These are phyloP conservation scores for Drosophila mauritiana DNA, from an alignment of 1,140 invertebrate species.

Conservation along the genomic window DNA sequence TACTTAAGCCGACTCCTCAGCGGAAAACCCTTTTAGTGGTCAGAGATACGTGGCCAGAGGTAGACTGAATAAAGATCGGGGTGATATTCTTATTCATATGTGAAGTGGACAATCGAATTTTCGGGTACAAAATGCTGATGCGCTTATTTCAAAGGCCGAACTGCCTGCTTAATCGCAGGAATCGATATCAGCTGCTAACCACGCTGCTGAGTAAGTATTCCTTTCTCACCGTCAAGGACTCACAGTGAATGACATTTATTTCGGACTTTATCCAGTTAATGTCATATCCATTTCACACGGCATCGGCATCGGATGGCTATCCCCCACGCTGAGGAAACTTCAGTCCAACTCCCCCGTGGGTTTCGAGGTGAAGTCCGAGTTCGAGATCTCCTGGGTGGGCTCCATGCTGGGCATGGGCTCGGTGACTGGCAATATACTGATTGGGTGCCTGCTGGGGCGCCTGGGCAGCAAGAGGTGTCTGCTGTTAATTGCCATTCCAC, in stretches of 20 bases:
- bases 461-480: slow-evolving; percentile 57
- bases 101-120: background rate
- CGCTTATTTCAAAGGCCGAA: slow-evolving; percentile 42
- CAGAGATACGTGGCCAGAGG: slow-evolving; percentile 12
- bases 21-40: slow-evolving; percentile 20
- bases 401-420: slow-evolving; percentile 63
- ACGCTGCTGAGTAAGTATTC: slow-evolving; percentile 62
- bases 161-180: slow-evolving; percentile 62
- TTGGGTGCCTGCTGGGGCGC: slow-evolving; percentile 39
- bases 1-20: slow-evolving; percentile 21
- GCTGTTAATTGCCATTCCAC: slow-evolving; percentile 62
- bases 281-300: slow-evolving; percentile 70
- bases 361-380: slow-evolving; percentile 43
- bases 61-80: slow-evolving; percentile 38
- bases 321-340: slow-evolving; percentile 57
- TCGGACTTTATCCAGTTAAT: slow-evolving; percentile 41
- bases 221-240: background rate
- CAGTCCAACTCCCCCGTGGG: slow-evolving; percentile 50
- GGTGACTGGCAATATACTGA: slow-evolving; percentile 59
- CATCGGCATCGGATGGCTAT: slow-evolving; percentile 63
- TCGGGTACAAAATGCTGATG: slow-evolving; percentile 39
- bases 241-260: too few species aligned
- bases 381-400: slow-evolving; percentile 70
- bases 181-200: slow-evolving; percentile 64
- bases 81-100: background rate